phyloP scores from a whole-genome alignment of 2,797 vertebrate species.

The Bufotes viridis region DNA sequence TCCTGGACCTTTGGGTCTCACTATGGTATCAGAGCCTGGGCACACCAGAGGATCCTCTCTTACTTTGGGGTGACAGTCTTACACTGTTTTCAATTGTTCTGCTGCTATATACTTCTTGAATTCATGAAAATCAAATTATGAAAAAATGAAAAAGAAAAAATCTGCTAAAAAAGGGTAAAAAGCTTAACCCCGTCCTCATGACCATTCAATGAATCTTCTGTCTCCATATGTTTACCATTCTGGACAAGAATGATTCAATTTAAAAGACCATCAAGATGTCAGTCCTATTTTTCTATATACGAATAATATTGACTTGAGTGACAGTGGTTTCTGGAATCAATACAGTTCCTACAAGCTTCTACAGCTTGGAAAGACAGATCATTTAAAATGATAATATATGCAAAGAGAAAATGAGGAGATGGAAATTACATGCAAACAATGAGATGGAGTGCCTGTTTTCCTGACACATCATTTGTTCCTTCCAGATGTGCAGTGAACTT shows the following conservation, averaged over 20 bases:
- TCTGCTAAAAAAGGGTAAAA: background rate
- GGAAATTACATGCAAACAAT: slow-evolving; percentile 64
- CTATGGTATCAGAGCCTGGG: too few relatives aligned
- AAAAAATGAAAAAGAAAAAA: background rate
- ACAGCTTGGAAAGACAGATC: background rate
- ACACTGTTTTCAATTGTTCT: slow-evolving; percentile 16
- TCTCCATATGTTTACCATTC: background rate
- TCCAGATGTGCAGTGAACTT: slow-evolving; percentile 57
- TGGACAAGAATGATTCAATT: slow-evolving; percentile 1
- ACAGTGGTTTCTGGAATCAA: slow-evolving; percentile 16
- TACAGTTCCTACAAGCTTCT: background rate
- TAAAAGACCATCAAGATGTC: background rate
- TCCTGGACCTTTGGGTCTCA: too few relatives aligned
- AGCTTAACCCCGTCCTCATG: background rate
- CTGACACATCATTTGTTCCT: slow-evolving; percentile 44
- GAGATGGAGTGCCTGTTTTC: slow-evolving; percentile 18
- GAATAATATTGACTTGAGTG: slow-evolving; percentile 25
- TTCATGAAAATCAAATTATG: slow-evolving; percentile 31
- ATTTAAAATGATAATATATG: slow-evolving; percentile 55
- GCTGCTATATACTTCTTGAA: slow-evolving; percentile 1
- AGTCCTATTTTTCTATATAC: slow-evolving; percentile 1
- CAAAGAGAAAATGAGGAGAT: slow-evolving; percentile 54
- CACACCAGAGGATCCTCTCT: too few relatives aligned
- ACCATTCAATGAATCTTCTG: background rate
- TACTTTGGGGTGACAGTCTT: too few relatives aligned